These are phyloP conservation scores for Hypanus sabinus DNA, from an alignment of 2,113 vertebrate genomes.

Conservation along the genomic window DNA sequence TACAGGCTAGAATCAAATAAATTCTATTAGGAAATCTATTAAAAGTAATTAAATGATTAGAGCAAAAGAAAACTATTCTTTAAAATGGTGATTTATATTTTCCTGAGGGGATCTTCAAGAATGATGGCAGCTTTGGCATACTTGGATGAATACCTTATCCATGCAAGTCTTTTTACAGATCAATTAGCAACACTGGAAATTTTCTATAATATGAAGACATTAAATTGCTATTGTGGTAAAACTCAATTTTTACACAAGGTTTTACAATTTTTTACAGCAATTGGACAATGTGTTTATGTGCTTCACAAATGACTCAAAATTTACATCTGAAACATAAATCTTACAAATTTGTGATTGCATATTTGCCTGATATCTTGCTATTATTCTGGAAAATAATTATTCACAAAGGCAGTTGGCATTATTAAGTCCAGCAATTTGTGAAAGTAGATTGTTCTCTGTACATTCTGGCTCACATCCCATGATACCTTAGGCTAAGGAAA, in stretches of 20 bases:
- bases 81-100: background rate
- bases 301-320: background rate
- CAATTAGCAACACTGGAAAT: background rate
- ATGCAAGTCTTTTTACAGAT: background rate
- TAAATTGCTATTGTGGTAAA: background rate
- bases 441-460: background rate
- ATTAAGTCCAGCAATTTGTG: background rate
- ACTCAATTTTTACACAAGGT: background rate
- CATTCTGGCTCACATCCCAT: background rate
- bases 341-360: background rate
- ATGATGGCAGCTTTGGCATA: background rate
- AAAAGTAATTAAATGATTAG: background rate
- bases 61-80: background rate
- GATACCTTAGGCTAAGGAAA: background rate
- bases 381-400: background rate
- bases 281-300: background rate
- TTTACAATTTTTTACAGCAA: background rate
- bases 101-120: background rate
- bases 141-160: background rate
- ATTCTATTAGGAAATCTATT: background rate
- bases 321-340: background rate
- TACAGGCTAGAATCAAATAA: background rate
- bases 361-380: background rate
- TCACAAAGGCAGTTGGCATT: background rate
- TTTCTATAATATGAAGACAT: background rate